phyloP scores from a whole-genome alignment of 2,113 vertebrate genomes.

The Athene cunicularia region DNA sequence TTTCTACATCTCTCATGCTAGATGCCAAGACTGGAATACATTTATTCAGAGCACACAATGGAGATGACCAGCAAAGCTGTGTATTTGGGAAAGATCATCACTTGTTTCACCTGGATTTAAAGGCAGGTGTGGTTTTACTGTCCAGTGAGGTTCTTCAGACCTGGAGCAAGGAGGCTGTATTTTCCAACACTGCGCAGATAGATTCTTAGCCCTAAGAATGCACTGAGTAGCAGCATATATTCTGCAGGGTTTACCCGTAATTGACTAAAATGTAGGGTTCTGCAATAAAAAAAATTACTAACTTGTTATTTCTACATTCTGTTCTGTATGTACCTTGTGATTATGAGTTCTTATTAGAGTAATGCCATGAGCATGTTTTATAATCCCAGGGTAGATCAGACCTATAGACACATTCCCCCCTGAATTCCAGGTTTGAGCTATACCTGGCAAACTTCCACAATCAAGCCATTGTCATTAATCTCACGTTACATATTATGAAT shows the following conservation, averaged over 20 bases:
- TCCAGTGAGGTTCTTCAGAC: background rate
- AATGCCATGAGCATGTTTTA: background rate
- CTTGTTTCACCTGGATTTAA: background rate
- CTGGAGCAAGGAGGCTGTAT: background rate
- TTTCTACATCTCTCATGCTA: background rate
- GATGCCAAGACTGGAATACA: background rate
- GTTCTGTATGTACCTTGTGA: background rate
- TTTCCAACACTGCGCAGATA: background rate
- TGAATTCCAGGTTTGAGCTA: background rate
- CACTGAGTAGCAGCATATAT: background rate
- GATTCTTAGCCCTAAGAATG: background rate
- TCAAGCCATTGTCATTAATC: background rate
- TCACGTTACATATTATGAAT: background rate
- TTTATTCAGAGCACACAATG: background rate
- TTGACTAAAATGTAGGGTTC: background rate
- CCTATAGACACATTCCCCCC: background rate
- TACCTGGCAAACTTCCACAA: background rate
- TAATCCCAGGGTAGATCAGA: background rate
- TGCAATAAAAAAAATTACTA: background rate
- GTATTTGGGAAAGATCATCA: background rate
- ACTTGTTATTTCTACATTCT: background rate
- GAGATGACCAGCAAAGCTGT: rapidly evolving
- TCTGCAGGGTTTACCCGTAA: background rate
- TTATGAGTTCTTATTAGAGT: background rate
- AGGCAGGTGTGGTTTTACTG: background rate